Evolutionary conservation across 2,797 vertebrate species (phyloP).

Genomic region (Picus viridis): DNA sequence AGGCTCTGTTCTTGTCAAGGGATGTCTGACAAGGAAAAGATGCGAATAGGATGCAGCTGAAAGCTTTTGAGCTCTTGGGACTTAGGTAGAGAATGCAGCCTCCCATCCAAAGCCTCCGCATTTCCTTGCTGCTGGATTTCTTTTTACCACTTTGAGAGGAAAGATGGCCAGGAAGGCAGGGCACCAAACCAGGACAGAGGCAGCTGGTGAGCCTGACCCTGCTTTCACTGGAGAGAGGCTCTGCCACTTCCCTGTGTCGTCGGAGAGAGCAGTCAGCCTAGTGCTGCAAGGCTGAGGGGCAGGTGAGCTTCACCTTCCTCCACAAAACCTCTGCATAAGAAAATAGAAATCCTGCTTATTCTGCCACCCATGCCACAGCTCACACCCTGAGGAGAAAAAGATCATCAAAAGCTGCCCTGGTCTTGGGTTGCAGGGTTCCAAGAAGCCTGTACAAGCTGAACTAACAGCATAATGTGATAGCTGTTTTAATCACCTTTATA

Average conservation of each 20-base stretch:
- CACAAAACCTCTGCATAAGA: neutral
- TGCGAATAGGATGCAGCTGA: conserved; percentile 42
- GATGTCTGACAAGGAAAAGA: conserved; percentile 38
- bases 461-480: neutral
- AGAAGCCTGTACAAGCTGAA: neutral
- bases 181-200: neutral
- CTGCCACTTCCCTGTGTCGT: rapidly evolving
- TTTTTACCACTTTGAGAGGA: neutral
- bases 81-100: neutral
- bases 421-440: neutral
- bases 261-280: neutral
- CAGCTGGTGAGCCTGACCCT: neutral
- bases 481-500: neutral
- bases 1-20: conserved; percentile 6
- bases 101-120: neutral
- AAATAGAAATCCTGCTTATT: neutral
- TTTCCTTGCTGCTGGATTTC: neutral
- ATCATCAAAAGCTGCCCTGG: neutral
- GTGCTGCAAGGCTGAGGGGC: neutral
- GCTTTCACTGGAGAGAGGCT: neutral
- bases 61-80: conserved; percentile 43
- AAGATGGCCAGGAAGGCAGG: neutral
- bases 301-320: neutral
- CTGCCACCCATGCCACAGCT: neutral
- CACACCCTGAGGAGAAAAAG: neutral